phyloP scores from a whole-genome alignment of 2,888 invertebrate genomes.

The Caenorhabditis parvicauda region DNA sequence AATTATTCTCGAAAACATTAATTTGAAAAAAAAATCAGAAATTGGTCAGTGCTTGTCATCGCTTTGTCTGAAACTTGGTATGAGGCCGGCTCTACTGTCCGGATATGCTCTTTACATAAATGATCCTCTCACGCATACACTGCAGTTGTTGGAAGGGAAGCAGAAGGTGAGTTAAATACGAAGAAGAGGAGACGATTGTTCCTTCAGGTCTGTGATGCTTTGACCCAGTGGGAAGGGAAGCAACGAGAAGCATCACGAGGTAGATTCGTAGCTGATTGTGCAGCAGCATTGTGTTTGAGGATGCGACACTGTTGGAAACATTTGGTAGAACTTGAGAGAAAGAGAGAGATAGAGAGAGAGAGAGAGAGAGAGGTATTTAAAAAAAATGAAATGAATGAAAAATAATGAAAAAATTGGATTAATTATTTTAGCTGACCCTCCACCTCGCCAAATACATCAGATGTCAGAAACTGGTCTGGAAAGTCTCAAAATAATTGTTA shows the following conservation, averaged over 20 bases:
- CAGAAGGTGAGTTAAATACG: no score
- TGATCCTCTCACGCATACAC: slow-evolving; percentile 71
- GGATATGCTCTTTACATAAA: slow-evolving; percentile 94
- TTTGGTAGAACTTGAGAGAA: slow-evolving; percentile 65
- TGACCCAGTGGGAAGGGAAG: slow-evolving; percentile 49
- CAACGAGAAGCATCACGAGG: slow-evolving; percentile 40
- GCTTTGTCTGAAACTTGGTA: slow-evolving; percentile 84
- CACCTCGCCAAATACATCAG: slow-evolving; percentile 65
- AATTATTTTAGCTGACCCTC: no score
- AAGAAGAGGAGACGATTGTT: no score
- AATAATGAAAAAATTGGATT: no score
- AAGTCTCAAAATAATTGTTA: slow-evolving; percentile 43
- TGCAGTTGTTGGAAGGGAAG: slow-evolving; percentile 50
- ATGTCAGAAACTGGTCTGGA: slow-evolving; percentile 57
- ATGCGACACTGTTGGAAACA: slow-evolving; percentile 79
- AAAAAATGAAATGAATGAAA: slow-evolving; percentile 59
- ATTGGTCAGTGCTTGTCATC: slow-evolving; percentile 89
- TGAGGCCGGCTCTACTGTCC: slow-evolving; percentile 79
- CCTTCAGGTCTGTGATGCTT: slow-evolving; percentile 56
- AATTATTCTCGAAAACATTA: no score
- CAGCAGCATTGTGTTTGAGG: slow-evolving; percentile 41
- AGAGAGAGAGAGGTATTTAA: slow-evolving; percentile 81
- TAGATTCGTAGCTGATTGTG: slow-evolving; percentile 33
- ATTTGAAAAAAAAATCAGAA: no score
- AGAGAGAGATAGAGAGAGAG: no score